Conservation (phyloP, 2,113 vertebrate genomes). For the Datnioides undecimradiatus region DNA sequence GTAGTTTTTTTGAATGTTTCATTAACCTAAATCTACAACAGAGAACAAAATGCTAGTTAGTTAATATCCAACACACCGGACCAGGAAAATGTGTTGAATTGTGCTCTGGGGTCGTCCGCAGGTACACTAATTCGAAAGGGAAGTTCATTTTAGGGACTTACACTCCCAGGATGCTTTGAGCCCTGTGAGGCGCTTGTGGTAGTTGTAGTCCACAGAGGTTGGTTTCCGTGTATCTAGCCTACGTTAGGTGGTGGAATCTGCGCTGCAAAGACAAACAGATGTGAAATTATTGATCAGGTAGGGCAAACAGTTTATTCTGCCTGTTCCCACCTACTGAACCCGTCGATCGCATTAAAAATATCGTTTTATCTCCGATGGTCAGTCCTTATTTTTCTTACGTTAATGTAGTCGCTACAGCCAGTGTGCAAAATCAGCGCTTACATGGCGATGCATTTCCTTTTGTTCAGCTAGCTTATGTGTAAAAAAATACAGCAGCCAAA, state of each 20-base stretch:
- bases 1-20: too few species aligned
- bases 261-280: constrained; percentile 81
- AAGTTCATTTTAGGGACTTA: not conserved
- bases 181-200: constrained; percentile 11
- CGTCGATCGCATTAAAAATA: not conserved
- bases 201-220: constrained; percentile 73
- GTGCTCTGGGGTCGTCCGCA: accelerated
- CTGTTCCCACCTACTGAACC: not conserved
- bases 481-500: constrained; percentile 54
- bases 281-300: constrained; percentile 86
- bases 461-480: constrained; percentile 77
- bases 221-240: constrained; percentile 71
- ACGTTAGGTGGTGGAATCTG: constrained; percentile 78
- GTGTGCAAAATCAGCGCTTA: constrained; percentile 61
- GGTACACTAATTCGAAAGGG: accelerated
- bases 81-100: too few species aligned
- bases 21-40: not conserved
- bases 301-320: constrained; percentile 38
- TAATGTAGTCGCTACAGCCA: constrained; percentile 18
- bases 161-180: constrained; percentile 63
- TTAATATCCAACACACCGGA: accelerated
- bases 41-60: not conserved
- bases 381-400: not conserved
- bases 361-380: not conserved
- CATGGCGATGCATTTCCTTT: constrained; percentile 82